Evolutionary conservation across 1,140 invertebrate genomes (phyloP).

Genomic region (Arion vulgaris): DNA sequence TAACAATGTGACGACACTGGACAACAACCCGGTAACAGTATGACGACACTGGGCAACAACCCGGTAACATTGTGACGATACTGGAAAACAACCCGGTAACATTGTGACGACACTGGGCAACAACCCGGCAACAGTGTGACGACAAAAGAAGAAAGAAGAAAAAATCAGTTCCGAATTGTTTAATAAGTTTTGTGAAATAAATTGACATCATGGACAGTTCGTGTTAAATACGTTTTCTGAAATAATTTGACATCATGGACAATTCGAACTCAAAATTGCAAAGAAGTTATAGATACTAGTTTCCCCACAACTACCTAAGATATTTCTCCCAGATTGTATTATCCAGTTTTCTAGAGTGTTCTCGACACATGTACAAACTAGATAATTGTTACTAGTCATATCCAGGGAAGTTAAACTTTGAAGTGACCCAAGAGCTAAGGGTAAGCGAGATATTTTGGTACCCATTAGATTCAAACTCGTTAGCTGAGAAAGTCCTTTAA

Average conservation of each 20-base stretch:
- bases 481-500: neutral
- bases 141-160: too few species aligned
- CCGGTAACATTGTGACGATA: too few species aligned
- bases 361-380: neutral
- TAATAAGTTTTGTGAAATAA: too few species aligned
- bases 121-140: too few species aligned
- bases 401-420: neutral
- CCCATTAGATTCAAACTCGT: neutral
- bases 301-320: neutral
- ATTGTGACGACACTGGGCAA: too few species aligned
- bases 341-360: neutral
- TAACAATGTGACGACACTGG: too few species aligned
- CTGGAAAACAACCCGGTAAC: too few species aligned
- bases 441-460: neutral
- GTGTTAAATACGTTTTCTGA: too few species aligned
- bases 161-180: too few species aligned
- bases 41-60: too few species aligned
- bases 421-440: neutral
- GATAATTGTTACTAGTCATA: neutral
- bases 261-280: neutral
- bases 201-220: neutral
- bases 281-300: neutral
- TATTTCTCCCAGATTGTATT: neutral
- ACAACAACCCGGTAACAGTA: too few species aligned
- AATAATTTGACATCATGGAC: neutral